Conservation (phyloP, 2,113 vertebrate genomes). For the Alligator sinensis region DNA sequence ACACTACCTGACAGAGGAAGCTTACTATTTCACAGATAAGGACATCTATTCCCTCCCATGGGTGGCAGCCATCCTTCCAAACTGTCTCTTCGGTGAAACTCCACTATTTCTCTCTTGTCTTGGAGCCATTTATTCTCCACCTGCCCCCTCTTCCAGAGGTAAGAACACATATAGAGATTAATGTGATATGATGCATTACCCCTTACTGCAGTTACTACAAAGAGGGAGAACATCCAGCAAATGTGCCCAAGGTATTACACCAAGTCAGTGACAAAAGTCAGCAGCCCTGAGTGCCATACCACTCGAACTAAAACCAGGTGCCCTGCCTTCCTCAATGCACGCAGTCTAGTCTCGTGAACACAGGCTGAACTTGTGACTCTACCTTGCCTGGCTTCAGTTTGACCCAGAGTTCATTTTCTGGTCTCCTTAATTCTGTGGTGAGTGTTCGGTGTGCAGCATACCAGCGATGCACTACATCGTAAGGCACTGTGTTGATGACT, state of each 20-base stretch:
- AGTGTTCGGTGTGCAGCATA: conserved; percentile 88
- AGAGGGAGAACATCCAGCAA: accelerated
- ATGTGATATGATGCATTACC: background rate
- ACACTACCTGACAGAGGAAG: background rate
- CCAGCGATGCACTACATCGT: conserved; percentile 87
- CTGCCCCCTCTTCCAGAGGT: background rate
- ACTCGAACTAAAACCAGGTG: accelerated
- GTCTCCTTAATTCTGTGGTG: conserved; percentile 86
- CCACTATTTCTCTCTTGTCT: background rate
- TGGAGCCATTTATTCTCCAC: background rate
- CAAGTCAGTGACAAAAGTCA: background rate
- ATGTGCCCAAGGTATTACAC: no score
- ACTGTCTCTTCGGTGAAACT: background rate
- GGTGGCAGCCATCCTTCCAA: background rate
- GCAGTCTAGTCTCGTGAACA: background rate
- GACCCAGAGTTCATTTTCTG: conserved; percentile 93
- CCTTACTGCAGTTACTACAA: background rate
- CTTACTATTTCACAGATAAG: background rate
- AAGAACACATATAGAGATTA: background rate
- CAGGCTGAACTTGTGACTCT: background rate
- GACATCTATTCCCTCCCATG: background rate
- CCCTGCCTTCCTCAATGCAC: background rate
- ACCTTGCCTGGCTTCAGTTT: conserved; percentile 94
- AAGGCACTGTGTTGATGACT: conserved; percentile 87
- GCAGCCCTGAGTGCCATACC: background rate